Conservation (phyloP, 2,113 vertebrate species). For the Python bivittatus region DNA sequence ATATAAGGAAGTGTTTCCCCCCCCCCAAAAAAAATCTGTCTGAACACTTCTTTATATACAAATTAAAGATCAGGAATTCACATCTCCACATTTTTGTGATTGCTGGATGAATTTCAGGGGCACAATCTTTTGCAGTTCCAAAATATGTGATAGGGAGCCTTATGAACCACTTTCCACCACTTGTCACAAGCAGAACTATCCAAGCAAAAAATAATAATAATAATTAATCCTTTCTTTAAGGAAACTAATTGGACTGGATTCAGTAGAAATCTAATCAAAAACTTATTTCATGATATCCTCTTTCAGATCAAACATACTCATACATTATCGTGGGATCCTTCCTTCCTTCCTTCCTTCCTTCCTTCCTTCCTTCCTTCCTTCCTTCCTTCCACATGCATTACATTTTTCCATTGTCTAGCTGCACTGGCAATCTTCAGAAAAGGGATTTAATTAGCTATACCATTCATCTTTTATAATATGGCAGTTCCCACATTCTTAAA, state of each 20-base stretch:
- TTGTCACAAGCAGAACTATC: not conserved
- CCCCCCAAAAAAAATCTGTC: too few relatives aligned
- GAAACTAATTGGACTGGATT: not conserved
- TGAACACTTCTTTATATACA: not conserved
- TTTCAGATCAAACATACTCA: not conserved
- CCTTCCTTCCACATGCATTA: not conserved
- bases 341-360: not conserved
- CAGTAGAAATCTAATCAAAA: not conserved
- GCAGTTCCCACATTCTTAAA: conserved; percentile 8
- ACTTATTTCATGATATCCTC: not conserved
- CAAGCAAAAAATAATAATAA: not conserved
- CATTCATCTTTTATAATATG: not conserved
- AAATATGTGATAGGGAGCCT: not conserved
- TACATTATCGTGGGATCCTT: not conserved
- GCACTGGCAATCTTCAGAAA: conserved; percentile 2
- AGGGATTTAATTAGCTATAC: not conserved
- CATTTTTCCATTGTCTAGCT: not conserved
- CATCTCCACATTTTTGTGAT: not conserved
- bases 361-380: not conserved
- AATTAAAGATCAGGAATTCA: not conserved
- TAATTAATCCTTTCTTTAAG: not conserved
- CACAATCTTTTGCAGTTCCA: not conserved
- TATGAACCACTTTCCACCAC: not conserved
- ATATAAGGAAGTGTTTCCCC: not conserved
- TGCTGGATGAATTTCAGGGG: not conserved